These are phyloP conservation scores for Orius laevigatus DNA, from an alignment of 1,140 invertebrate species.

Conservation along the genomic window DNA sequence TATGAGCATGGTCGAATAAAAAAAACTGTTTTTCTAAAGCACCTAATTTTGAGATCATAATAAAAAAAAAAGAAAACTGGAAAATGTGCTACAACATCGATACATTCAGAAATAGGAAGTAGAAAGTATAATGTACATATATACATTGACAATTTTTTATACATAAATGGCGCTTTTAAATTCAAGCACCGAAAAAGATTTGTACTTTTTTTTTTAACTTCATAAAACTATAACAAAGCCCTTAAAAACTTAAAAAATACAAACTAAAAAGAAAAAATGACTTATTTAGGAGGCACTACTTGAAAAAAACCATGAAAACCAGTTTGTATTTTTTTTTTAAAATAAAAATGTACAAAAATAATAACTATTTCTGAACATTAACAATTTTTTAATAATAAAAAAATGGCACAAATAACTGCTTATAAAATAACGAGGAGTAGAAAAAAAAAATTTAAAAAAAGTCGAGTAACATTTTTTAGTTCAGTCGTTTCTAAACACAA, in stretches of 20 bases:
- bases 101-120: conserved; percentile 14
- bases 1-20: conserved; percentile 10
- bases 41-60: conserved; percentile 3
- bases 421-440: conserved; percentile 9
- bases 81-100: conserved; percentile 6
- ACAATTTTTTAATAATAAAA: conserved; percentile 14
- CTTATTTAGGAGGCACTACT: background rate
- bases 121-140: conserved; percentile 16
- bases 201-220: conserved; percentile 15
- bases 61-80: conserved; percentile 5
- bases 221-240: conserved; percentile 16
- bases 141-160: conserved; percentile 14
- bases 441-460: background rate
- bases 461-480: too few relatives aligned
- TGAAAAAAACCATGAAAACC: background rate
- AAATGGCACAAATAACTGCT: conserved; percentile 13
- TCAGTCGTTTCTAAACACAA: conserved; percentile 8
- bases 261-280: conserved; percentile 6
- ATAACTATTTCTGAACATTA: conserved; percentile 13
- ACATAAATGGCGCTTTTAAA: conserved; percentile 10
- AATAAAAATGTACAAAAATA: conserved; percentile 10
- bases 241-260: conserved; percentile 12
- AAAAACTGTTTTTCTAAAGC: conserved; percentile 5
- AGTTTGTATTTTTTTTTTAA: background rate
- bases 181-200: conserved; percentile 16